Evolutionary conservation across 2,888 invertebrate species (phyloP).

Genomic region (Stenichneumon culpator): DNA sequence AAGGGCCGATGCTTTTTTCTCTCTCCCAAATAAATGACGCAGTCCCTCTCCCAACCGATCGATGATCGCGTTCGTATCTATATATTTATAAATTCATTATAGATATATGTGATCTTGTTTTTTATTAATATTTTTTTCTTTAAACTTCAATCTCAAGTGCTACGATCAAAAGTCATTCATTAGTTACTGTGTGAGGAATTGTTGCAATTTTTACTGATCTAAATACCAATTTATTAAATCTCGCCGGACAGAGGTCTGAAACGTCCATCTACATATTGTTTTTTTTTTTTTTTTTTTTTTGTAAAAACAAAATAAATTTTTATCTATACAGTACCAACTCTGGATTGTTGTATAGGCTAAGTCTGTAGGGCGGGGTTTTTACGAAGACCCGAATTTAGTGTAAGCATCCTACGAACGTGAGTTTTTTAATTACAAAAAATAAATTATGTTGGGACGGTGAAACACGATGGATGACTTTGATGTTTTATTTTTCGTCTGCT

Average conservation of each 20-base stretch:
- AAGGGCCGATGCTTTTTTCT: slow-evolving; percentile 32
- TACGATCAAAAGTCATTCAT: slow-evolving; percentile 53
- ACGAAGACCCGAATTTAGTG: not conserved
- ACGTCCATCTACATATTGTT: slow-evolving; percentile 18
- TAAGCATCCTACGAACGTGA: not conserved
- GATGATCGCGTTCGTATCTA: slow-evolving; percentile 57
- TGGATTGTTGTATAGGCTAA: slow-evolving; percentile 4
- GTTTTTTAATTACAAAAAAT: not conserved
- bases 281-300: not conserved
- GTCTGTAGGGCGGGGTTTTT: slow-evolving; percentile 1
- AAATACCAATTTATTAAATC: slow-evolving; percentile 46
- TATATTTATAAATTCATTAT: slow-evolving; percentile 56
- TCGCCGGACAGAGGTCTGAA: slow-evolving; percentile 18
- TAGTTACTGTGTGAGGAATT: slow-evolving; percentile 29
- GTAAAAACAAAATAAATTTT: not conserved
- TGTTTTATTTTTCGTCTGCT: not conserved
- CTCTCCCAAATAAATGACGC: slow-evolving; percentile 52
- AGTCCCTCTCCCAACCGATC: slow-evolving; percentile 48
- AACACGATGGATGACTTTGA: not conserved
- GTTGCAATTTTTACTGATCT: slow-evolving; percentile 43
- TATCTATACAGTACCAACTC: slow-evolving; percentile 12
- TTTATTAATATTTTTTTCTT: not conserved
- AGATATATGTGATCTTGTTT: slow-evolving; percentile 8
- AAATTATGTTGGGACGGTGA: not conserved
- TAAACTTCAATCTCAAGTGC: slow-evolving; percentile 19